A percentile compares a stretch with the other conserved stretches of the same genome.
These are phyloP conservation scores for Creontiades dilutus DNA, from an alignment of 2,888 invertebrate species.

Conservation along the genomic window DNA sequence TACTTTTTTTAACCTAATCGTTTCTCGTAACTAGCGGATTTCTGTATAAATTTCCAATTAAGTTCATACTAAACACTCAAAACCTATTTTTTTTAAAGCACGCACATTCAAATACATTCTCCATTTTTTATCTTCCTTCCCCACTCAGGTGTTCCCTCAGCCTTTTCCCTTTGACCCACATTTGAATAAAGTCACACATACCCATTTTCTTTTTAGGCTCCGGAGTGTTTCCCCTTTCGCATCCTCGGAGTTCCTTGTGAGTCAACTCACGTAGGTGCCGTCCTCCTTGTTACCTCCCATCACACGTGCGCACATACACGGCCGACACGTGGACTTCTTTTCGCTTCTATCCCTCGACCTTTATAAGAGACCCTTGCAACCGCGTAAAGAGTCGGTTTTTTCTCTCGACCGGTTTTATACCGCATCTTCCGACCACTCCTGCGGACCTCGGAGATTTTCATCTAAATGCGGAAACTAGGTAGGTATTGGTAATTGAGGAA, in stretches of 20 bases:
- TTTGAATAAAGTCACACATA: slow-evolving; percentile 62
- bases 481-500: background rate
- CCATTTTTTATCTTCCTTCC: background rate
- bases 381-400: slow-evolving; percentile 34
- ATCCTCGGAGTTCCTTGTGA: background rate
- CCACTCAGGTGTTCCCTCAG: background rate
- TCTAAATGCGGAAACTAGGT: background rate
- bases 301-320: slow-evolving; percentile 52
- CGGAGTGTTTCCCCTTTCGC: slow-evolving; percentile 41
- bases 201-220: slow-evolving; percentile 33
- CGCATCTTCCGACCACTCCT: slow-evolving; percentile 16
- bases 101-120: background rate
- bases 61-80: too few species aligned
- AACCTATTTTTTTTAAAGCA: too few species aligned
- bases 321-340: slow-evolving; percentile 53
- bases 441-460: slow-evolving; percentile 31
- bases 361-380: slow-evolving; percentile 37
- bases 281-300: slow-evolving; percentile 57
- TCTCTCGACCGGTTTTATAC: slow-evolving; percentile 14
- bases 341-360: slow-evolving; percentile 17
- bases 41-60: too few species aligned
- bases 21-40: too few species aligned
- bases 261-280: slow-evolving; percentile 49
- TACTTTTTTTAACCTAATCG: too few species aligned
- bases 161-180: slow-evolving; percentile 59